Percentiles rank a stretch among this genome's conserved stretches.
Conservation (phyloP, 2,797 vertebrate species). For the Galaxias olidus region DNA sequence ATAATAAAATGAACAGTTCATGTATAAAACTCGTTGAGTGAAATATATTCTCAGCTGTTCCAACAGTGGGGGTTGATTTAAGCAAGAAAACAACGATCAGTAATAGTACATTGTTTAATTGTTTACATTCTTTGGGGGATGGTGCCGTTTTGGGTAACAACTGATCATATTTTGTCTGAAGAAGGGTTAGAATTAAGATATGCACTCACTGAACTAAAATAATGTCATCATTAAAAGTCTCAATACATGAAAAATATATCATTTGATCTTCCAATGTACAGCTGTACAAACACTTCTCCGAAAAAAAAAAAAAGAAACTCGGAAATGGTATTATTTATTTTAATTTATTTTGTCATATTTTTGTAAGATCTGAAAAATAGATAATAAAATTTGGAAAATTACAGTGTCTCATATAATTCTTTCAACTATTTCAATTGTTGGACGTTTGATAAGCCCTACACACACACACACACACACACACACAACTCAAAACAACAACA, state of each 20-base stretch:
- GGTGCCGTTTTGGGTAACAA: no score
- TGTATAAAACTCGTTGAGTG: no score
- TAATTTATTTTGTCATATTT: slow-evolving; percentile 99
- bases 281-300: slow-evolving; percentile 73
- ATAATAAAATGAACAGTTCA: no score
- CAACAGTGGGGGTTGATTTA: no score
- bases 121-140: no score
- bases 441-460: no score
- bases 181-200: slow-evolving; percentile 37
- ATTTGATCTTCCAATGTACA: slow-evolving; percentile 76
- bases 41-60: no score
- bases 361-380: slow-evolving; percentile 97
- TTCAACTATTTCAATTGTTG: neutral
- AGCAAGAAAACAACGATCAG: no score
- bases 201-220: slow-evolving; percentile 51
- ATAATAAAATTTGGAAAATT: slow-evolving; percentile 84
- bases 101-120: no score
- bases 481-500: slow-evolving; percentile 31
- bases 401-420: slow-evolving; percentile 15
- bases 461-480: no score
- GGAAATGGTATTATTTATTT: slow-evolving; percentile 91
- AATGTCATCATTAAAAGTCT: slow-evolving; percentile 60
- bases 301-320: slow-evolving; percentile 69
- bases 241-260: slow-evolving; percentile 58
- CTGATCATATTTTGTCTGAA: slow-evolving; percentile 30